A percentile compares a stretch with the other conserved stretches of the same genome.
Evolutionary conservation across 2,888 invertebrate species (phyloP).

Genomic region (Camponotus fellah): DNA sequence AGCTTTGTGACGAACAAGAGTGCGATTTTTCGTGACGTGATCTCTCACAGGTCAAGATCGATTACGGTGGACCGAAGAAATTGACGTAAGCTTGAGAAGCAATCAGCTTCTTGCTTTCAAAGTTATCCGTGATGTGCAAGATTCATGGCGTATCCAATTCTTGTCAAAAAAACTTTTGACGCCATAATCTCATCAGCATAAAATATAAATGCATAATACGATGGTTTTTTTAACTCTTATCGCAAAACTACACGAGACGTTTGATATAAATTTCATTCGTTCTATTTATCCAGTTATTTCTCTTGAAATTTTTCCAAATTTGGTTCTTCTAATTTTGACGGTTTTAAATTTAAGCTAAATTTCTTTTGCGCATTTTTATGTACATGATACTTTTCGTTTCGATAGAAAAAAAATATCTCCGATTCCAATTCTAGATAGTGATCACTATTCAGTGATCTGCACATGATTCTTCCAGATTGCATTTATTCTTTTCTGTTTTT

Average conservation of each 20-base stretch:
- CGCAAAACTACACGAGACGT: background rate
- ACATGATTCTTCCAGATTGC: background rate
- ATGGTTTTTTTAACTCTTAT: background rate
- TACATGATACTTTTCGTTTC: background rate
- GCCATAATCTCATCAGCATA: background rate
- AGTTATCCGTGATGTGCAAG: slow-evolving; percentile 25
- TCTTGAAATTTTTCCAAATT: background rate
- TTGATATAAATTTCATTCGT: background rate
- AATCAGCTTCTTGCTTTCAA: slow-evolving; percentile 32
- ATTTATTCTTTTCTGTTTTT: background rate
- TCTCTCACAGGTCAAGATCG: slow-evolving; percentile 39
- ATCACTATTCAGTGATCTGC: background rate
- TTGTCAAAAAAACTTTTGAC: background rate
- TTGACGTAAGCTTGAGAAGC: slow-evolving; percentile 42
- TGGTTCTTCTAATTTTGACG: background rate
- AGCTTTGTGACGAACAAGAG: background rate
- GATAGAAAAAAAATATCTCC: background rate
- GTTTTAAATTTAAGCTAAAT: background rate
- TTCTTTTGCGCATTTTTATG: background rate
- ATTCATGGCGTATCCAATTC: slow-evolving; percentile 1
- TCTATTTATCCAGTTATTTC: background rate
- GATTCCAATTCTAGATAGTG: slow-evolving; percentile 1
- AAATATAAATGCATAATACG: background rate
- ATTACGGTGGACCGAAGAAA: slow-evolving; percentile 38
- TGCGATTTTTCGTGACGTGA: slow-evolving; percentile 25